Evolutionary conservation across 2,113 vertebrate species (phyloP).

Genomic region (Loxodonta africana): DNA sequence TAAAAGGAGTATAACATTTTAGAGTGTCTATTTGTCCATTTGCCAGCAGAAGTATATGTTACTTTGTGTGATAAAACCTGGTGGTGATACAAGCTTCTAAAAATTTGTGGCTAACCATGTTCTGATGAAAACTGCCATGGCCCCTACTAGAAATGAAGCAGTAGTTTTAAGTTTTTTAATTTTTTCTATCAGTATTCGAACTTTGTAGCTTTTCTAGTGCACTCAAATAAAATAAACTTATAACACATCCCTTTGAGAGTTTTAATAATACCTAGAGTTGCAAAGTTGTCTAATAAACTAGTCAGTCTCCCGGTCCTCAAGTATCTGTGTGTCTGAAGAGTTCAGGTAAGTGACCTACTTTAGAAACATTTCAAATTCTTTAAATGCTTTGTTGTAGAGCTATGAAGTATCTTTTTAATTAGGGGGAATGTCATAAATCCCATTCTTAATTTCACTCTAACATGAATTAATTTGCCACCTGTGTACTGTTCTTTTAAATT

Average conservation of each 20-base stretch:
- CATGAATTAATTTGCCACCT: not conserved
- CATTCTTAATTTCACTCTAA: conserved; percentile 38
- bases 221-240: not conserved
- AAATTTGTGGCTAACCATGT: conserved; percentile 27
- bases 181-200: conserved; percentile 2
- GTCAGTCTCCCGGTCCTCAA: not conserved
- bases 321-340: conserved; percentile 17
- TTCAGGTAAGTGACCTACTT: conserved; percentile 7
- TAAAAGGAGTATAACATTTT: conserved; percentile 13
- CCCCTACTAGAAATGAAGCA: conserved; percentile 28
- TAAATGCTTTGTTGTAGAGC: not conserved
- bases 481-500: conserved; percentile 40
- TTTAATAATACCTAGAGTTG: conserved; percentile 36
- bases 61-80: not conserved
- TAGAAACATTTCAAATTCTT: conserved; percentile 28
- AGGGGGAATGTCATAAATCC: not conserved
- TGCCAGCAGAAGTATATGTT: not conserved
- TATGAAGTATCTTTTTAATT: conserved; percentile 24
- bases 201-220: not conserved
- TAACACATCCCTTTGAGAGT: not conserved
- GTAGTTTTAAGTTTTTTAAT: not conserved
- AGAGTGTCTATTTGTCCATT: not conserved
- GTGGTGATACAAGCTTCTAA: not conserved
- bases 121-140: not conserved
- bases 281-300: conserved; percentile 1